Evolutionary conservation across 2,888 invertebrate genomes (phyloP).

Genomic region (Nemotelus pantherinus): DNA sequence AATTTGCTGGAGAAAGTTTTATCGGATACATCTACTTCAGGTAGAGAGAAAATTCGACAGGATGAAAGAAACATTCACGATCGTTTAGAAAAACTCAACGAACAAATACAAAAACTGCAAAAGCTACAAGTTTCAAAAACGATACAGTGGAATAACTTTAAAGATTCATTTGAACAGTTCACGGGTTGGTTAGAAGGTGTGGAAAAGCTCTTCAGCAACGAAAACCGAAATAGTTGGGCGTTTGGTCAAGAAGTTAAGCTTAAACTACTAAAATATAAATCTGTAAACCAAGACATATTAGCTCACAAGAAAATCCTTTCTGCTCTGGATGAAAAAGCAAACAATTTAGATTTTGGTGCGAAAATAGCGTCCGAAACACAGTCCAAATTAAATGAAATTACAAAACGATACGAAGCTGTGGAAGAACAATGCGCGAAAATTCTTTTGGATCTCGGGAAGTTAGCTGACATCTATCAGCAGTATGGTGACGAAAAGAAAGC

Average conservation of each 20-base stretch:
- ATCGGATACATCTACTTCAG: slow-evolving; percentile 91
- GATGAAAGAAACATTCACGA: slow-evolving; percentile 83
- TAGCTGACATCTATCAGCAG: slow-evolving; percentile 83
- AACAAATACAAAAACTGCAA: slow-evolving; percentile 84
- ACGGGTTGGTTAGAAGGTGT: slow-evolving; percentile 86
- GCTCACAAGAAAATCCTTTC: slow-evolving; percentile 92
- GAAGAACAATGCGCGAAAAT: slow-evolving; percentile 73
- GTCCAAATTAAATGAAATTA: slow-evolving; percentile 76
- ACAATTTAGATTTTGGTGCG: slow-evolving; percentile 67
- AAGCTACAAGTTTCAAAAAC: slow-evolving; percentile 85
- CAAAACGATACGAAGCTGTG: slow-evolving; percentile 78
- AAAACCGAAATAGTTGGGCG: slow-evolving; percentile 76
- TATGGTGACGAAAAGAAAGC: slow-evolving; percentile 87
- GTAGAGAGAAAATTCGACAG: slow-evolving; percentile 87
- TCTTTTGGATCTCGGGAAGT: slow-evolving; percentile 78
- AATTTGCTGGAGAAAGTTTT: slow-evolving; percentile 88
- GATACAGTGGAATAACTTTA: slow-evolving; percentile 84
- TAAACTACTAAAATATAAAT: slow-evolving; percentile 85
- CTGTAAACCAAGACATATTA: slow-evolving; percentile 86
- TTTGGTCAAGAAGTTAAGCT: slow-evolving; percentile 87
- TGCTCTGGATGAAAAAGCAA: slow-evolving; percentile 88
- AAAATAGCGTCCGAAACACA: slow-evolving; percentile 72
- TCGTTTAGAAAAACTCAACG: slow-evolving; percentile 88
- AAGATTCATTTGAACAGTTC: slow-evolving; percentile 85
- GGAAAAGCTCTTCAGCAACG: slow-evolving; percentile 78